A percentile compares a stretch with the other conserved stretches of the same genome.
Evolutionary conservation across 2,113 vertebrate species (phyloP).

Genomic region (Morphnarchus princeps): DNA sequence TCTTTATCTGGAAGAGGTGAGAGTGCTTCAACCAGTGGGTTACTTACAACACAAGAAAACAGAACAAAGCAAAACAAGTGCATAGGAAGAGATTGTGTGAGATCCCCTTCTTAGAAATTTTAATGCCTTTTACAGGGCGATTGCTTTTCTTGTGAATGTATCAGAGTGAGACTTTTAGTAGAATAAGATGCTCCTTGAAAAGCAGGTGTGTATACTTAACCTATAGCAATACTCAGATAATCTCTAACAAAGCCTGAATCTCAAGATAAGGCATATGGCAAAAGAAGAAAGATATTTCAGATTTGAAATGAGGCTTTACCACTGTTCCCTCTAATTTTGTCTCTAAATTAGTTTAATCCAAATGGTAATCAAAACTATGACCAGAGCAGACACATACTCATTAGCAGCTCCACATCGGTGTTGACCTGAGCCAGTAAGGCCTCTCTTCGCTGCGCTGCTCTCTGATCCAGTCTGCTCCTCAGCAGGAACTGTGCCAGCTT

Average conservation of each 20-base stretch:
- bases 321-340: background rate
- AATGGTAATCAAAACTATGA: background rate
- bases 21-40: background rate
- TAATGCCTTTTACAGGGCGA: background rate
- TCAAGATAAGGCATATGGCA: background rate
- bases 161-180: background rate
- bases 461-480: constrained; percentile 68
- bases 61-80: background rate
- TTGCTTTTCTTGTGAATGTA: background rate
- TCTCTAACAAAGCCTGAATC: background rate
- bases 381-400: constrained; percentile 69
- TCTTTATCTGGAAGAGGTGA: background rate
- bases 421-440: constrained; percentile 82
- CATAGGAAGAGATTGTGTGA: background rate
- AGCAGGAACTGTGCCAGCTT: constrained; percentile 76
- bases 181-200: background rate
- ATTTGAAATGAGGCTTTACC: background rate
- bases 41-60: background rate
- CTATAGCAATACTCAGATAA: background rate
- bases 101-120: background rate
- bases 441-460: constrained; percentile 73
- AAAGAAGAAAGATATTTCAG: background rate
- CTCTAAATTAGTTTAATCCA: background rate
- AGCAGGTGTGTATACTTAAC: background rate
- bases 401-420: constrained; percentile 80